Conservation (phyloP, 2,888 invertebrate genomes). For the Pemphredon lugubris region DNA sequence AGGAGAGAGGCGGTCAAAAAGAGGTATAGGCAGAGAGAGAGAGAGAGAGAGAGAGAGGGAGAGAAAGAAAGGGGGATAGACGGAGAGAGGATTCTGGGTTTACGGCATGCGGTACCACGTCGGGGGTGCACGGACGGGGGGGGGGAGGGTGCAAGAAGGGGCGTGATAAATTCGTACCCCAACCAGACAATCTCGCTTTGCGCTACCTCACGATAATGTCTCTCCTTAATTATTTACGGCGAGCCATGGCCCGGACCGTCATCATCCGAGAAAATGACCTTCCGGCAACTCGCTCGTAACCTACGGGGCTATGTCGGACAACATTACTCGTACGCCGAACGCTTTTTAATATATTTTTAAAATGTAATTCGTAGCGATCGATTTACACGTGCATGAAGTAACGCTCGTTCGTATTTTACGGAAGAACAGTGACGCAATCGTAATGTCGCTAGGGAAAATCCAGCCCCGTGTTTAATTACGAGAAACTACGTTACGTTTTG, state of each 20-base stretch:
- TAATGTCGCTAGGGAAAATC: no score
- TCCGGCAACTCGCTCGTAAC: neutral
- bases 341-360: neutral
- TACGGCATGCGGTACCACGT: slow-evolving; percentile 21
- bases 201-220: slow-evolving; percentile 67
- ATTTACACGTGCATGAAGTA: no score
- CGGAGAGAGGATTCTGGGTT: slow-evolving; percentile 2
- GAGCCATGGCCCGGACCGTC: slow-evolving; percentile 20
- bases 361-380: no score
- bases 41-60: slow-evolving; percentile 7
- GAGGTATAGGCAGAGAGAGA: neutral
- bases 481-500: no score
- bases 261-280: slow-evolving; percentile 49
- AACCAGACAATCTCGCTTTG: slow-evolving; percentile 63
- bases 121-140: no score
- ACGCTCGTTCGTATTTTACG: no score
- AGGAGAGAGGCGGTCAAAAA: slow-evolving; percentile 1
- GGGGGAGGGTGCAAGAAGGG: slow-evolving; percentile 42
- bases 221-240: slow-evolving; percentile 68
- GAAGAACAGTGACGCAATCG: no score
- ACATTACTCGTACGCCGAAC: neutral
- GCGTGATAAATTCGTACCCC: slow-evolving; percentile 67
- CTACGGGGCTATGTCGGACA: neutral
- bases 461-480: no score
- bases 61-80: neutral